Conservation (phyloP, 64 coral and sea anemone genomes). For the Dendronephthya gigantea region DNA sequence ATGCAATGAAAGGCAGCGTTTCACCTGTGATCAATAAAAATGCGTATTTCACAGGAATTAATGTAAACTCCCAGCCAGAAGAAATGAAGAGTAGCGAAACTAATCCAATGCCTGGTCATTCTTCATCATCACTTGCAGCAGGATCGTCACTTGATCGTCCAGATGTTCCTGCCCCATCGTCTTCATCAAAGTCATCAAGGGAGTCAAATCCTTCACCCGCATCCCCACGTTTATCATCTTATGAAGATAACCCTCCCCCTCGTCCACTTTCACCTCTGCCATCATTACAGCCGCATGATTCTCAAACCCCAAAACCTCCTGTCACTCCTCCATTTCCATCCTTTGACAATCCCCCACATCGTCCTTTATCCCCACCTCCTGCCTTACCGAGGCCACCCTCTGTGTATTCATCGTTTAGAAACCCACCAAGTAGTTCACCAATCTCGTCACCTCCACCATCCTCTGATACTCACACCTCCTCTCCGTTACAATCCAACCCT, state of each 20-base stretch:
- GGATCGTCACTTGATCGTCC: not conserved
- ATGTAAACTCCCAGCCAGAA: not conserved
- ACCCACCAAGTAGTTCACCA: not conserved
- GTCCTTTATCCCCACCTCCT: conserved; percentile 22
- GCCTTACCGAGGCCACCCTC: not conserved
- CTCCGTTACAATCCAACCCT: not conserved
- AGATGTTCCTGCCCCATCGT: not conserved
- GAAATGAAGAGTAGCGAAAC: not conserved
- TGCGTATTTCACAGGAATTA: not conserved
- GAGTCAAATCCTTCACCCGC: not conserved
- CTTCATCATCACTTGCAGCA: not conserved
- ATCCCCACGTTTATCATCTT: not conserved
- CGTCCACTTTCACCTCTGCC: conserved; percentile 14
- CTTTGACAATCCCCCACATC: not conserved
- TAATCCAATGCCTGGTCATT: not conserved
- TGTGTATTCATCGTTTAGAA: not conserved
- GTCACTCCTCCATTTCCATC: not conserved
- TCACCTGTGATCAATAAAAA: not conserved
- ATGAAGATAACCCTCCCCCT: not conserved
- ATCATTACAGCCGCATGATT: not conserved
- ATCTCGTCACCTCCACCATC: conserved; percentile 24
- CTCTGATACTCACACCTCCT: not conserved
- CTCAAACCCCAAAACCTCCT: not conserved
- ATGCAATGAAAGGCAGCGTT: not conserved
- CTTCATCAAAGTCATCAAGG: not conserved